Percentiles rank a stretch among this genome's conserved stretches.
Evolutionary conservation across 2,888 invertebrate species (phyloP).

Genomic region (Alviniconcha strummeri): DNA sequence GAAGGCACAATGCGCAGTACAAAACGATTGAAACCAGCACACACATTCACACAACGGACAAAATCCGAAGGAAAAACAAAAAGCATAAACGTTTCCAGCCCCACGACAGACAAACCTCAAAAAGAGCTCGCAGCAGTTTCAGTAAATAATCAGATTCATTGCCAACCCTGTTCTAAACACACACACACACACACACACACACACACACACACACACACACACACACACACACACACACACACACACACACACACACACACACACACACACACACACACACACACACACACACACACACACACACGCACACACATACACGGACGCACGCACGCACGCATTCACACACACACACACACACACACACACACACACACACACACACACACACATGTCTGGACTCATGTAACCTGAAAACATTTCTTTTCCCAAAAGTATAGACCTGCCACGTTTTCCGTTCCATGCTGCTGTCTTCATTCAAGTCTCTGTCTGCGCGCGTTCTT

Average conservation of each 20-base stretch:
- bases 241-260: not conserved
- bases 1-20: too few species aligned
- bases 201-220: slow-evolving; percentile 10
- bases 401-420: too few species aligned
- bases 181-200: slow-evolving; percentile 19
- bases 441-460: too few species aligned
- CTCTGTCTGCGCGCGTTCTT: too few species aligned
- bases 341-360: slow-evolving; percentile 7
- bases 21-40: too few species aligned
- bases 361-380: not conserved
- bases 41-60: too few species aligned
- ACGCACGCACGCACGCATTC: not conserved
- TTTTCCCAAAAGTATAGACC: too few species aligned
- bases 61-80: not conserved
- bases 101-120: not conserved
- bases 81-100: not conserved
- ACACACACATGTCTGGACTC: too few species aligned
- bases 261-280: not conserved
- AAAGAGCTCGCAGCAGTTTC: not conserved
- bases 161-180: not conserved
- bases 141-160: not conserved
- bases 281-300: not conserved
- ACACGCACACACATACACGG: not conserved
- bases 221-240: not conserved
- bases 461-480: too few species aligned